These are phyloP conservation scores for Homarus gammarus DNA, from an alignment of 2,888 invertebrate species.

Conservation along the genomic window DNA sequence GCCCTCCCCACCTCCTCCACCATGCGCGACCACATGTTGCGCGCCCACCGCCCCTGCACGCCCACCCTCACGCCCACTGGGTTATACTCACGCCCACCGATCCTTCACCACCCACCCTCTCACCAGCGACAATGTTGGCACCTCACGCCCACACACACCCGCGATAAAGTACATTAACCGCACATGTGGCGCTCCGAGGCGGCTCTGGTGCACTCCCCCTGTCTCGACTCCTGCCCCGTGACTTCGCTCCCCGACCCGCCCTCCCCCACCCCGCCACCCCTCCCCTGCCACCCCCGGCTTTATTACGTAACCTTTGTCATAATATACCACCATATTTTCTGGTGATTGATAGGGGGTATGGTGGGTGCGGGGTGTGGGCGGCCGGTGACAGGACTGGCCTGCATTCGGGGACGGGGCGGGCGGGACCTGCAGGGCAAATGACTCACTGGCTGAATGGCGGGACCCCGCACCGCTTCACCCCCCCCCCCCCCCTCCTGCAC, in stretches of 20 bases:
- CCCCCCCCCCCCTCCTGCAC: background rate
- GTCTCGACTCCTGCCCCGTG: conserved; percentile 38
- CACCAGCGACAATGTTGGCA: conserved; percentile 17
- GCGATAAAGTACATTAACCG: conserved; percentile 32
- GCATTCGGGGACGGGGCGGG: conserved; percentile 39
- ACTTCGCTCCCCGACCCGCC: conserved; percentile 28
- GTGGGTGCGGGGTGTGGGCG: background rate
- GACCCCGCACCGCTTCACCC: background rate
- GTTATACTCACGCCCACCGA: conserved; percentile 35
- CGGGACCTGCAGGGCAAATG: conserved; percentile 65
- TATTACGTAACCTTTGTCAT: conserved; percentile 7
- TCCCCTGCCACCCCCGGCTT: conserved; percentile 11
- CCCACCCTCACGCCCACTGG: conserved; percentile 45
- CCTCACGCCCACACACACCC: conserved; percentile 40
- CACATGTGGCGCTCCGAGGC: conserved; percentile 52
- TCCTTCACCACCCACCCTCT: conserved; percentile 60
- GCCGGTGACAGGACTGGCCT: conserved; percentile 13
- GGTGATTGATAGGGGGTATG: background rate
- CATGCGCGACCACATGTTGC: conserved; percentile 62
- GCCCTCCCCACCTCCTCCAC: conserved; percentile 40
- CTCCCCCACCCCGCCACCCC: background rate
- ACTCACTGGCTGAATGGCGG: conserved; percentile 64
- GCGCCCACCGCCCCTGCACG: conserved; percentile 57
- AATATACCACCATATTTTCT: background rate
- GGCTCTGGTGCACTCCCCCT: conserved; percentile 27